Evolutionary conservation across 2,797 vertebrate genomes (phyloP), one percentile per base, ranked within the genome.

Genomic region (Pipistrellus pygmaeus): DNA sequence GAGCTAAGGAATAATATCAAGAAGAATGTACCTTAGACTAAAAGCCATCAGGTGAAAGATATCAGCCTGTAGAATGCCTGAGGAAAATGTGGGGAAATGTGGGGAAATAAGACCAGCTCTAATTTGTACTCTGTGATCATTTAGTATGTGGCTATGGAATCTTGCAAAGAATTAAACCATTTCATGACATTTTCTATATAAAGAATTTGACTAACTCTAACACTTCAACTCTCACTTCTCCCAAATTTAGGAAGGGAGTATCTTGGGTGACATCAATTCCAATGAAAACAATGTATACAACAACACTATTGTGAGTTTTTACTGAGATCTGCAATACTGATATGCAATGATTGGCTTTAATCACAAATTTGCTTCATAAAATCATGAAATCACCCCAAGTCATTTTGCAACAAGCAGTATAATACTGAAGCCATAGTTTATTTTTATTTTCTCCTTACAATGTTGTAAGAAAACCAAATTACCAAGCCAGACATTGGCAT

Each of bases 371-470:
- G 8, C 75, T 86, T 84, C 80, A 76, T 77, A 81, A 88, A 86
- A 66, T 78, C 77, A 60, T 83, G 57, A 92, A 84, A 86, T 88
- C 86, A 93, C 21, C 64, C 20, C 21, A 5, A 75, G 44, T 55
- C 27, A 62, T 92, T 95, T 97, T 94, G 32, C 73, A 92, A 60
- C 66, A 87, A 27, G 25, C 51, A 73, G 72, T 46, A 64, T 80
- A 93, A 94, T 92, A 93, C 30, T 92, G 73, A 82, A 95, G 38
- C n/a, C 46, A 89, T 82, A 73, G 48, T 73, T 94, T 89, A 86
- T 88, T 92, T 95, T 95, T 83, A 88, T 91, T 71, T 91, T 84
- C 57, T 92, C 48, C 51, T 83, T 85, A 71, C 44, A 89, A 72
- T 87, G 66, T 75, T 95, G 30, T 81, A 84, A 87, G 71, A 55